These are phyloP conservation scores for Labroides dimidiatus DNA, from an alignment of 2,797 vertebrate species.

Conservation along the genomic window DNA sequence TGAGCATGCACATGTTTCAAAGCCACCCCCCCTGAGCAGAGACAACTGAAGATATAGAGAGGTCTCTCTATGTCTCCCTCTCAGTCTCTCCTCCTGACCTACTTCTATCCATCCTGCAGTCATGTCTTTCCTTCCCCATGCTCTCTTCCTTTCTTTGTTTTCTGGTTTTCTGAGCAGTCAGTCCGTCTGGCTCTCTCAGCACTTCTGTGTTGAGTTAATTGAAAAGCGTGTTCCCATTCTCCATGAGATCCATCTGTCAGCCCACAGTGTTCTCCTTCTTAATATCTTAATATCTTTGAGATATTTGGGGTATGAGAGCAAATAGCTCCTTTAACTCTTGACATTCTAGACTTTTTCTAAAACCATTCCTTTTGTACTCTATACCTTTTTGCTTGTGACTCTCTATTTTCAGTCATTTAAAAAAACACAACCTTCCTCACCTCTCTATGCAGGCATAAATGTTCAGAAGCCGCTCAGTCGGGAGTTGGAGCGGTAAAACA, in stretches of 20 bases:
- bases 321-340: neutral
- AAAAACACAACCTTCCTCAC: neutral
- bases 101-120: conserved; percentile 79
- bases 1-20: conserved; percentile 3
- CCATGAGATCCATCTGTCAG: conserved; percentile 35
- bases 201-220: conserved; percentile 48
- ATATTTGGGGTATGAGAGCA: neutral
- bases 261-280: no score
- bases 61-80: conserved; percentile 40
- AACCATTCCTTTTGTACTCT: neutral
- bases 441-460: conserved; percentile 23
- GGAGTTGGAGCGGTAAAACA: conserved; percentile 50
- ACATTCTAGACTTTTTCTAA: neutral
- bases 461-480: conserved; percentile 44
- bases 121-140: conserved; percentile 33
- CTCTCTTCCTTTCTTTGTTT: conserved; percentile 21
- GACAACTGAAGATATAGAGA: conserved; percentile 13
- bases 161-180: conserved; percentile 35
- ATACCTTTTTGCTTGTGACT: conserved; percentile 5
- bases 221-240: conserved; percentile 52
- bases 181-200: conserved; percentile 50
- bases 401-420: conserved; percentile 15
- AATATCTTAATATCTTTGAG: no score
- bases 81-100: conserved; percentile 77
- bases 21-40: conserved; percentile 6